phyloP scores from a whole-genome alignment of 2,888 invertebrate genomes.

The Onthophagus sagittarius region DNA sequence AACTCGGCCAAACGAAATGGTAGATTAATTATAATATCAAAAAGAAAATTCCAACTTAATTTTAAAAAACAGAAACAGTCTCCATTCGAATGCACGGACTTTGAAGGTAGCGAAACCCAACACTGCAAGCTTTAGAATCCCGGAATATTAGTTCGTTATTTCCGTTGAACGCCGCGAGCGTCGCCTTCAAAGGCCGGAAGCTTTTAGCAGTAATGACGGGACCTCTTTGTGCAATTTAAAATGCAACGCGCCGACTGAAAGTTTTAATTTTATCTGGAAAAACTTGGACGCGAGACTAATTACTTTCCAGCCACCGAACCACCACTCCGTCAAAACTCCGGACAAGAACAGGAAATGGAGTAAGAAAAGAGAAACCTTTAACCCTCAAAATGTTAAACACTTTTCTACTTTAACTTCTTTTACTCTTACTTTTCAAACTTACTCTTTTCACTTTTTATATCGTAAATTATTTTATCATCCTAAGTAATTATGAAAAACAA shows the following conservation, averaged over 20 bases:
- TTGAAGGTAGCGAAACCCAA: neutral
- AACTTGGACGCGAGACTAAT: neutral
- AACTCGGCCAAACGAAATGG: neutral
- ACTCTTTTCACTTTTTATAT: neutral
- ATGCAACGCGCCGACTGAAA: neutral
- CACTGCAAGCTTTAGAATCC: neutral
- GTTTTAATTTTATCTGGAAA: neutral
- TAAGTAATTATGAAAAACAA: too few relatives aligned
- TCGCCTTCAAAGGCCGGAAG: neutral
- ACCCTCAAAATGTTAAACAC: neutral
- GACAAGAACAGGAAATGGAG: neutral
- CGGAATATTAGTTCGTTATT: neutral
- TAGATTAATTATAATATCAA: neutral
- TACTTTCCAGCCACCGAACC: neutral
- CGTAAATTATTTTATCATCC: too few relatives aligned
- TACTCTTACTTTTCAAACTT: neutral
- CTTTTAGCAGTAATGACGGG: neutral
- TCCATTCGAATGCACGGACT: neutral
- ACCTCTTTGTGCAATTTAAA: neutral
- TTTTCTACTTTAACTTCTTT: neutral
- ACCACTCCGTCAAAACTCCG: neutral
- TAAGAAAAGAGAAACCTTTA: neutral
- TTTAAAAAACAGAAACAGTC: neutral
- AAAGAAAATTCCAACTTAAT: neutral
- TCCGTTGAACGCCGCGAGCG: neutral